Evolutionary conservation across 2,888 invertebrate genomes (phyloP), one percentile per base, ranked within the genome.

Genomic region (Troglohyphantes excavatus): DNA sequence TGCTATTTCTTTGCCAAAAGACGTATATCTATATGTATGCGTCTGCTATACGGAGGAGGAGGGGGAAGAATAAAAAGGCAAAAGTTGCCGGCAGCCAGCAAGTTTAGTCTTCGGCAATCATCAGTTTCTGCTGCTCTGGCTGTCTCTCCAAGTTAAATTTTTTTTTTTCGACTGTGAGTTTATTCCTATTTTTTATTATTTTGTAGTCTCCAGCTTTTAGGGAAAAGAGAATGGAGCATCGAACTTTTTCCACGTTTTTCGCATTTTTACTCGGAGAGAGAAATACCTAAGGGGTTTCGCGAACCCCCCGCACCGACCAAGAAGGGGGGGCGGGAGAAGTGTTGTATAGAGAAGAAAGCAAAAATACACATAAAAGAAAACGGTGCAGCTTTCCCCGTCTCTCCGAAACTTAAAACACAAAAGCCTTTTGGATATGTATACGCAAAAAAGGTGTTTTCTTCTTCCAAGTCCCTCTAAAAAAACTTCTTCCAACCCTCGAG

Each of bases 41-140:
- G 63, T 70, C 61, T 63, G 39, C 79, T 75, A 67, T 67, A 21
- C 7, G 53, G 65, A 67, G 59, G 53, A 67, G 81, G 63, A 67
- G 73, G 72, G 61, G 27, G 59, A 21, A 33, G 70, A 76, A 59
- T 68, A 61, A 89, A 89, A 89, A 75, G 82, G 82, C 75, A 89
- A 89, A 89, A 82, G 75, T 89, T 83, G 82, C 88, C 88, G 82
- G 76, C 76, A 88, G 88, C 88, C 23, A 82, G 68, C 73, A 73
- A 81, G 81, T 88, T 88, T 75, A 81, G 87, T 72, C 82, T 89
- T 33, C 68, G 75, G 82, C 88, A 89, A 89, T 89, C 88, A 89
- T 61, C 88, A 83, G 88, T 89, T 79, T 39, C 63, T 83, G 83
- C 72, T 73, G 78, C 63, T 84, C 46, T 46, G 75, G 73, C 61